A percentile compares a stretch with the other conserved stretches of the same genome.
Evolutionary conservation across 2,113 vertebrate species (phyloP).

Genomic region (Gambusia affinis): DNA sequence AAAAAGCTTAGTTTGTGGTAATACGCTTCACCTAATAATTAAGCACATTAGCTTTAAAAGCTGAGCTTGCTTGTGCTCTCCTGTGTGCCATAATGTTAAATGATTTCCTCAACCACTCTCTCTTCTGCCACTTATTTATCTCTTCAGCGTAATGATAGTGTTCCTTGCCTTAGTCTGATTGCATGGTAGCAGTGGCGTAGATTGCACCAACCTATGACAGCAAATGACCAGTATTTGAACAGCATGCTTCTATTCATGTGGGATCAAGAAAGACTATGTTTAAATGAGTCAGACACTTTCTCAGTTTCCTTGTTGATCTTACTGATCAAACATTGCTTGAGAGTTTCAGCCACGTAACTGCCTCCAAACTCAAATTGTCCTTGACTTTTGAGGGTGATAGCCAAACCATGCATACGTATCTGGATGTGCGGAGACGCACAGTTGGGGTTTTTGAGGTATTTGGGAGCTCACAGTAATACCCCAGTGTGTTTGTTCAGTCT

Average conservation of each 20-base stretch:
- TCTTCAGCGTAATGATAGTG: conserved; percentile 71
- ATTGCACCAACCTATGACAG: conserved; percentile 63
- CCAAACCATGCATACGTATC: conserved; percentile 24
- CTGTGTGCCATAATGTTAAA: conserved; percentile 53
- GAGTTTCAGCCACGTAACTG: conserved; percentile 1
- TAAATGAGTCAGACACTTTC: conserved; percentile 74
- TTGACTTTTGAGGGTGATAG: conserved; percentile 22
- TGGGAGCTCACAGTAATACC: conserved; percentile 55
- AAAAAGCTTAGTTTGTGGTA: background rate
- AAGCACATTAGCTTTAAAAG: background rate
- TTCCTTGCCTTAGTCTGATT: conserved; percentile 63
- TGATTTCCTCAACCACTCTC: conserved; percentile 68
- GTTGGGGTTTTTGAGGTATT: conserved; percentile 46
- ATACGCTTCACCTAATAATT: background rate
- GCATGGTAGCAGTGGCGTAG: conserved; percentile 55
- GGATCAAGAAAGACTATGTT: conserved; percentile 60
- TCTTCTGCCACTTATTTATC: conserved; percentile 68
- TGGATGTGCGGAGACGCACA: conserved; percentile 4
- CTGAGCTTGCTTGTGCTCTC: conserved; percentile 49
- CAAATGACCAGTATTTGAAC: conserved; percentile 69
- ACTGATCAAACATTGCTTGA: conserved; percentile 39
- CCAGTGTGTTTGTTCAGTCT: conserved; percentile 65
- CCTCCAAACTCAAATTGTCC: conserved; percentile 8
- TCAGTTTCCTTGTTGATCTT: conserved; percentile 49
- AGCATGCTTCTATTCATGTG: conserved; percentile 64